These are phyloP conservation scores for Cepaea nemoralis DNA, from an alignment of 1,140 invertebrate species.

Conservation along the genomic window DNA sequence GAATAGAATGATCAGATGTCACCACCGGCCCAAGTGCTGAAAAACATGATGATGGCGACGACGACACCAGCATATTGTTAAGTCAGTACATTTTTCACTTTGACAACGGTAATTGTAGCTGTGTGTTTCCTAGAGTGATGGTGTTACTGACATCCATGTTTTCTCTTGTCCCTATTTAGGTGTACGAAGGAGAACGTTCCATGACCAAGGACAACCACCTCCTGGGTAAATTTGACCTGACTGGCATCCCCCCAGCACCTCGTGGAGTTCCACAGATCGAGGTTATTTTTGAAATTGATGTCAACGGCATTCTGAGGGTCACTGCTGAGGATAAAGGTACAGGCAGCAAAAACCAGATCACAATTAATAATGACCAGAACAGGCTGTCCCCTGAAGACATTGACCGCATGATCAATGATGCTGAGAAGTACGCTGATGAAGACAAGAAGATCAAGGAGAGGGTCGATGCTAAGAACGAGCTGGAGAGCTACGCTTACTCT, in stretches of 20 bases:
- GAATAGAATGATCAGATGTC: too few species aligned
- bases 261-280: constrained; percentile 99
- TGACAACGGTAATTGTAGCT: too few species aligned
- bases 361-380: constrained; percentile 99
- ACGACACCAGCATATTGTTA: too few species aligned
- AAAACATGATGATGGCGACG: too few species aligned
- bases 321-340: constrained; percentile 99
- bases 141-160: too few species aligned
- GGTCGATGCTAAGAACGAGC: constrained; percentile 88
- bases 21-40: too few species aligned
- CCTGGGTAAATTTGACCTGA: constrained; percentile 97
- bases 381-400: constrained; percentile 93
- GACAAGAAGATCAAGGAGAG: constrained; percentile 82
- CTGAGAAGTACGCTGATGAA: constrained; percentile 63
- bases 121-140: too few species aligned
- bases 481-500: constrained; percentile 98
- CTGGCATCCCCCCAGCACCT: constrained; percentile 96
- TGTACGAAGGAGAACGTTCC: constrained; percentile 96
- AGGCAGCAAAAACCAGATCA: constrained; percentile 97
- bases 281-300: constrained; percentile 99
- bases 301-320: constrained; percentile 93
- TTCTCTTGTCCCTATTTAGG: constrained; percentile 66
- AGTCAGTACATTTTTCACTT: too few species aligned
- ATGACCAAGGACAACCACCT: constrained; percentile 99
- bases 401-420: constrained; percentile 89